These are phyloP conservation scores for Tychaedon coryphoeus DNA, from an alignment of 2,113 vertebrate genomes.

Conservation along the genomic window DNA sequence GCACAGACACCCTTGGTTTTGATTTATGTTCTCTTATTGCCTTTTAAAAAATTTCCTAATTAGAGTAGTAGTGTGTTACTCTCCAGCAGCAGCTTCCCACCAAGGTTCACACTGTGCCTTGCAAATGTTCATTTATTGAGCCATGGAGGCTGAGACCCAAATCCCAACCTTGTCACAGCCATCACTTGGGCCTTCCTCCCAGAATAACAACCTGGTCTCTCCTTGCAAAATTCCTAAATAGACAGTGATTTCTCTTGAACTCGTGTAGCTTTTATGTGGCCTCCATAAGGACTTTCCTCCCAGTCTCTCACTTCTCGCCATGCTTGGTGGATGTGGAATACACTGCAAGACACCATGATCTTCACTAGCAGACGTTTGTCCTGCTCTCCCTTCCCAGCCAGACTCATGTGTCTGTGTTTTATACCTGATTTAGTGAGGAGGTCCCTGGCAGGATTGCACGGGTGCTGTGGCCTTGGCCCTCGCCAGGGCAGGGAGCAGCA, in stretches of 20 bases:
- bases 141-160: neutral
- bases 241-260: neutral
- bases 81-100: neutral
- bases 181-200: neutral
- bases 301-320: neutral
- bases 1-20: neutral
- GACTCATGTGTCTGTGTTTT: neutral
- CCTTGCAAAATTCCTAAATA: neutral
- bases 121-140: neutral
- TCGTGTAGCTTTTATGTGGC: neutral
- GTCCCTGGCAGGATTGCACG: neutral
- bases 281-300: neutral
- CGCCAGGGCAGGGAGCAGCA: neutral
- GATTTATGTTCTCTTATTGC: neutral
- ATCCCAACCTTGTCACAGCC: neutral
- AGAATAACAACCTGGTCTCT: neutral
- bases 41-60: neutral
- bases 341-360: neutral
- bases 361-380: neutral
- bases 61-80: neutral
- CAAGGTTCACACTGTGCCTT: neutral
- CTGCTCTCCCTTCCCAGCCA: neutral
- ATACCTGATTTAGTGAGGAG: conserved; percentile 10
- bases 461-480: neutral
- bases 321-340: neutral